phyloP scores from a whole-genome alignment of 2,888 invertebrate species.

The Parochlus steinenii region DNA sequence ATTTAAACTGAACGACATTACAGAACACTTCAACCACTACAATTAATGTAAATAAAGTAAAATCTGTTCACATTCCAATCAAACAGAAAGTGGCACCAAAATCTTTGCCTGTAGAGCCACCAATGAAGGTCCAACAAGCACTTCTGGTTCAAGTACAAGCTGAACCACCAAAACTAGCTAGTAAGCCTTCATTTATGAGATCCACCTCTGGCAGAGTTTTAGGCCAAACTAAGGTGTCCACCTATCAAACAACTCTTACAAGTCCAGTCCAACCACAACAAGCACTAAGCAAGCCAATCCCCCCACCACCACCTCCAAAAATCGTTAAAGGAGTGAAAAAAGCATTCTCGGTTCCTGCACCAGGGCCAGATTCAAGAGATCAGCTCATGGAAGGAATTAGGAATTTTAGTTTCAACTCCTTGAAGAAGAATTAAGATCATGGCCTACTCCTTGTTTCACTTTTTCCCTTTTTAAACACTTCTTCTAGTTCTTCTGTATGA shows the following conservation, averaged over 20 bases:
- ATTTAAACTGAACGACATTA: conserved; percentile 11
- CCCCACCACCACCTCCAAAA: conserved; percentile 26
- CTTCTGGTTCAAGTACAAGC: too few relatives aligned
- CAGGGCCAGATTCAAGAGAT: conserved; percentile 39
- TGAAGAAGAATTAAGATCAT: conserved; percentile 20
- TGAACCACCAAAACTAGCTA: conserved; percentile 6
- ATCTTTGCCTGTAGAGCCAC: too few relatives aligned
- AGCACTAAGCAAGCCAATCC: conserved; percentile 17
- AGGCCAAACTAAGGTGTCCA: background rate
- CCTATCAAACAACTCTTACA: too few relatives aligned
- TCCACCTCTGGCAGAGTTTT: conserved; percentile 9
- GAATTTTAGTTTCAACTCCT: conserved; percentile 38
- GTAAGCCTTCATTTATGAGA: conserved; percentile 6
- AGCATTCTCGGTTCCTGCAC: conserved; percentile 15
- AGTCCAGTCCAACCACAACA: conserved; percentile 2
- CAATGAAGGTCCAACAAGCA: too few relatives aligned
- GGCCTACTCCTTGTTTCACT: too few relatives aligned
- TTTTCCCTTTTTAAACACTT: too few relatives aligned
- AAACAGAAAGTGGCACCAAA: too few relatives aligned
- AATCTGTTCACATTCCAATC: too few relatives aligned
- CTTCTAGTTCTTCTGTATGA: too few relatives aligned
- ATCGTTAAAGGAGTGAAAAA: too few relatives aligned
- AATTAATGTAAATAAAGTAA: background rate
- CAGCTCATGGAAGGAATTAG: conserved; percentile 53
- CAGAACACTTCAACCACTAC: conserved; percentile 2